Evolutionary conservation across 2,113 vertebrate genomes (phyloP), one percentile per base, ranked within the genome.

Genomic region (Eleginops maclovinus): DNA sequence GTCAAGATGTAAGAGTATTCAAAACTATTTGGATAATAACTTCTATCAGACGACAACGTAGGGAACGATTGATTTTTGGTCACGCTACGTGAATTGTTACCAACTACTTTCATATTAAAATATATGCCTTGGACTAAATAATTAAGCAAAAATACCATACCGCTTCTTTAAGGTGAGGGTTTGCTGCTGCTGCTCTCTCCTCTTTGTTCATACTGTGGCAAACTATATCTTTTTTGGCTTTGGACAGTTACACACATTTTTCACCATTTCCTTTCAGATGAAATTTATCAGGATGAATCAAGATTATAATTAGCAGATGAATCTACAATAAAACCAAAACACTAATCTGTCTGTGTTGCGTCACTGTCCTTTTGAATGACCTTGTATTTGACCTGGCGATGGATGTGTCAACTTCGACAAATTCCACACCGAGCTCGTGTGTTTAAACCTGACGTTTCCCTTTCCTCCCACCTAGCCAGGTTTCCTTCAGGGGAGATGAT

Each of bases 401-500:
- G 15, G 3, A 28, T 0, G 14, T 44, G 43, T 73, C 43, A 73
- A 31, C 28, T 54, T 64, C 1, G 40, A 82, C 49, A 74, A 81
- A 90, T 77, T 82, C 70, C 77, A 75, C 17, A 54, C 62, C 11
- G 9, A 78, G 64, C 68, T 78, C n/a, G 19, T 62, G 74, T 93
- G 89, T 93, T 85, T 91, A 58, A 93, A 93, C 76, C 49, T 67
- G 0, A 67, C 64, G 79, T 86, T 87, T 89, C 77, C 77, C 81
- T 74, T 96, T 96, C 95, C 95, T 95, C 92, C 88, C 66, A 61
- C 51, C 87, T 75, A 84, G 83, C 87, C 86, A 85, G 51, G 86
- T 89, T 94, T 95, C 92, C 94, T 89, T 49, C 89, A 91, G 87
- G 76, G 16, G 15, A 95, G 91, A 96, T 90, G 70, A 77, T 67